Conservation (phyloP, 30 jellyfish, hydroid and myxozoan species). For the Aurelia sp. region DNA sequence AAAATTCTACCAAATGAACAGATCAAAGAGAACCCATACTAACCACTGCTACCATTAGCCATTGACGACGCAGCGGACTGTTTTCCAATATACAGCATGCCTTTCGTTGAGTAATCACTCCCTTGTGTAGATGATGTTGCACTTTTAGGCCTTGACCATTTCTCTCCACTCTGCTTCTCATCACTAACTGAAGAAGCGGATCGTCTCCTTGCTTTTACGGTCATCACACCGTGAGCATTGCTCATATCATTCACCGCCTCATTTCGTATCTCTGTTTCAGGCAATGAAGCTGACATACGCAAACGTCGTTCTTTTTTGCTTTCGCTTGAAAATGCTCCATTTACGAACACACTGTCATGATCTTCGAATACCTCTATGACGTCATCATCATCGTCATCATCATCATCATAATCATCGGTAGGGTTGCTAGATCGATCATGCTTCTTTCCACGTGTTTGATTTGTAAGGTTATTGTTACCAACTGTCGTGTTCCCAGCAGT, state of each 20-base stretch:
- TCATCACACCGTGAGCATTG: conserved; percentile 19
- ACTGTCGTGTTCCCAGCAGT: conserved; percentile 85
- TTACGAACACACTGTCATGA: conserved; percentile 22
- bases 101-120: conserved; percentile 14
- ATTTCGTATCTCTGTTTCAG: conserved; percentile 64
- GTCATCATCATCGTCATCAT: neutral
- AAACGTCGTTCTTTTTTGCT: conserved; percentile 64
- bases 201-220: conserved; percentile 66
- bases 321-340: conserved; percentile 44
- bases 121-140: conserved; percentile 33
- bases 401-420: too few relatives aligned
- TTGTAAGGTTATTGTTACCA: conserved; percentile 33
- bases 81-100: conserved; percentile 25
- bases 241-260: conserved; percentile 42
- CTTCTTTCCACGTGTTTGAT: conserved; percentile 15
- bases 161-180: conserved; percentile 52
- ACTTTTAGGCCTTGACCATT: conserved; percentile 64
- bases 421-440: neutral
- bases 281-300: conserved; percentile 62
- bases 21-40: neutral
- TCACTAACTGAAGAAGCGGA: conserved; percentile 61
- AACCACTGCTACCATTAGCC: conserved; percentile 42
- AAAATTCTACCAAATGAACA: neutral
- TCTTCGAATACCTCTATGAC: conserved; percentile 53
- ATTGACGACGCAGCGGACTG: neutral